Percentiles rank a stretch among this genome's conserved stretches.
phyloP scores from a whole-genome alignment of 30 jellyfish, hydroid and myxozoan species.

The Chrysaora quinquecirrha region DNA sequence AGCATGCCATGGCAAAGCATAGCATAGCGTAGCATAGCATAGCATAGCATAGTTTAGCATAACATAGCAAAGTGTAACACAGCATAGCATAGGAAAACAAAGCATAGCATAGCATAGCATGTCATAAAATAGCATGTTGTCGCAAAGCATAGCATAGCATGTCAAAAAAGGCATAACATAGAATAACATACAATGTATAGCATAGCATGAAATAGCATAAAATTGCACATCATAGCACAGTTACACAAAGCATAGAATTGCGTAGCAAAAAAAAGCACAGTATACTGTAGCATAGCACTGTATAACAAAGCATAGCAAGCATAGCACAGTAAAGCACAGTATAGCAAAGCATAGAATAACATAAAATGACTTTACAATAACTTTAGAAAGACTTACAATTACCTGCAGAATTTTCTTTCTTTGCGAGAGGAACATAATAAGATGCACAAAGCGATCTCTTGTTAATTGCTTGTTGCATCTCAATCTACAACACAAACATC shows the following conservation, averaged over 20 bases:
- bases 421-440: no score
- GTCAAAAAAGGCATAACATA: background rate
- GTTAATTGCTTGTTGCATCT: no score
- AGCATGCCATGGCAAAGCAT: background rate
- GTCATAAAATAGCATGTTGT: background rate
- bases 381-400: no score
- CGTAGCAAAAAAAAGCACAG: conserved; percentile 21
- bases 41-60: background rate
- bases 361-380: background rate
- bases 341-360: background rate
- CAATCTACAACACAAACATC: no score
- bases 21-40: background rate
- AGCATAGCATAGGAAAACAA: background rate
- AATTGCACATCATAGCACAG: conserved; percentile 28
- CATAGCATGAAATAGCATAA: conserved; percentile 31
- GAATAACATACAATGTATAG: conserved; percentile 12
- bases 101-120: background rate
- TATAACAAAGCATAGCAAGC: conserved; percentile 30
- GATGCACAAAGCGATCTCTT: no score
- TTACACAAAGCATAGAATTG: conserved; percentile 21
- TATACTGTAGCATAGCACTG: conserved; percentile 30
- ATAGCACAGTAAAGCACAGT: conserved; percentile 5
- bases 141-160: background rate
- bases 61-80: background rate
- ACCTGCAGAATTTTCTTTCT: no score